Conservation (phyloP, 2,888 invertebrate species). For the Heteromyza rotundicornis region DNA sequence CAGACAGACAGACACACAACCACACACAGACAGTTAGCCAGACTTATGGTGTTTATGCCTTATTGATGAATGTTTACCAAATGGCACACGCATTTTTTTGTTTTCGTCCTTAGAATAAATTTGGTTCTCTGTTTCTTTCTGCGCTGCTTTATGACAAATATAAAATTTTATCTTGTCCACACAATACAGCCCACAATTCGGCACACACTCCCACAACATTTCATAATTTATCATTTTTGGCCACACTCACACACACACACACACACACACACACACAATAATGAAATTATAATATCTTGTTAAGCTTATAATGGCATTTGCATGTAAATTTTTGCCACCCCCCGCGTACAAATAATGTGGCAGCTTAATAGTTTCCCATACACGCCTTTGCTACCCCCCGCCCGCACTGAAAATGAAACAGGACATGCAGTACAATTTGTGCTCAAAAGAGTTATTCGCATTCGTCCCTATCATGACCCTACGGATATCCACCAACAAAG, state of each 20-base stretch:
- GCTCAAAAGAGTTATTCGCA: no score
- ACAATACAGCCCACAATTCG: no score
- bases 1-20: neutral
- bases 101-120: no score
- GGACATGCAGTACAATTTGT: conserved; percentile 14
- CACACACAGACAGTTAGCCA: no score
- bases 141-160: no score
- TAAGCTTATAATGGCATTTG: conserved; percentile 2
- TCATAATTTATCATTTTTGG: conserved; percentile 5
- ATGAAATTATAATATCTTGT: neutral
- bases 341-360: neutral
- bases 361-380: neutral
- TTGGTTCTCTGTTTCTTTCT: no score
- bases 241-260: neutral
- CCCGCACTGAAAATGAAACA: no score
- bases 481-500: no score
- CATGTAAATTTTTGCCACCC: neutral
- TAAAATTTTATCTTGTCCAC: no score
- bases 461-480: no score
- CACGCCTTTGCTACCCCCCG: no score
- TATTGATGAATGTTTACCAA: neutral
- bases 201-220: neutral
- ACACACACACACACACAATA: neutral
- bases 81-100: no score
- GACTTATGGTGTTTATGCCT: neutral